Evolutionary conservation across 2,888 invertebrate genomes (phyloP).

Genomic region (Caenorhabditis sp.): DNA sequence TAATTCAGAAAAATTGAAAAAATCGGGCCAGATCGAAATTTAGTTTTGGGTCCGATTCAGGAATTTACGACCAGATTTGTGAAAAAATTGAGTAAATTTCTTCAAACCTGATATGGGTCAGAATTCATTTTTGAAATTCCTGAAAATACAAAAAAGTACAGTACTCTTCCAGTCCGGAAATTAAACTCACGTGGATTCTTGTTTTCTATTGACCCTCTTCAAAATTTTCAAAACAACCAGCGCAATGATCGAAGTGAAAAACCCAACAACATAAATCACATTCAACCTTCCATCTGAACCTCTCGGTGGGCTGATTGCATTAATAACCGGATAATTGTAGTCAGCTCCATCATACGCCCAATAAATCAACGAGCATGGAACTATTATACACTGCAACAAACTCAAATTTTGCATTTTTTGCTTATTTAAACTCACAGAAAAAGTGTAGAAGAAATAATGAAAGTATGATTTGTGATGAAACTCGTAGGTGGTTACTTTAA

Average conservation of each 20-base stretch:
- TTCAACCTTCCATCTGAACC: slow-evolving; percentile 26
- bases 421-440: not conserved
- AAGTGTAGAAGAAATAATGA: slow-evolving; percentile 8
- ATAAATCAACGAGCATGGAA: slow-evolving; percentile 16
- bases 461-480: slow-evolving; percentile 15
- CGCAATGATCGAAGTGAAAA: slow-evolving; percentile 23
- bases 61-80: too few species aligned
- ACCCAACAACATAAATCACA: slow-evolving; percentile 24
- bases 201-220: slow-evolving; percentile 15
- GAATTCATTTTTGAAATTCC: too few species aligned
- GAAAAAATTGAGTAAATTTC: too few species aligned
- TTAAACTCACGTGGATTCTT: slow-evolving; percentile 15
- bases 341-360: slow-evolving; percentile 33
- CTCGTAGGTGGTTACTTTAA: slow-evolving; percentile 30
- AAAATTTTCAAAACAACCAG: slow-evolving; percentile 27
- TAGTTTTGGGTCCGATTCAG: too few species aligned
- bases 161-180: too few species aligned
- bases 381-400: slow-evolving; percentile 33
- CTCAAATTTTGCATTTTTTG: too few species aligned
- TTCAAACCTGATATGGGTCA: too few species aligned
- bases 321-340: slow-evolving; percentile 23
- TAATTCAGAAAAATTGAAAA: too few species aligned
- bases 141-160: too few species aligned
- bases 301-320: slow-evolving; percentile 33
- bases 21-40: too few species aligned